phyloP scores from a whole-genome alignment of 2,888 invertebrate genomes.

The Drosophila neotestacea region DNA sequence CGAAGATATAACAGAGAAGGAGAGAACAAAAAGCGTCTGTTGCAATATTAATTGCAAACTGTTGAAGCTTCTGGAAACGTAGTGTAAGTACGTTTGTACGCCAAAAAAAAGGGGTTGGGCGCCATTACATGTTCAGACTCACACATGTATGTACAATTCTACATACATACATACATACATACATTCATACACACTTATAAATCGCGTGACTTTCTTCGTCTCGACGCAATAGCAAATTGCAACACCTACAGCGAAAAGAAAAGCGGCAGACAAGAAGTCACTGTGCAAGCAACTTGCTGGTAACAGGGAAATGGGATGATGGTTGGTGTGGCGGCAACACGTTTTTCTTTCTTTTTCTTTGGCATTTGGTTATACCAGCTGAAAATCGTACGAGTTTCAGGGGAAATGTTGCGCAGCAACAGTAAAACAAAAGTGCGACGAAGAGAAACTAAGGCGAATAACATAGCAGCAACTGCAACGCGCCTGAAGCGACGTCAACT shows the following conservation, averaged over 20 bases:
- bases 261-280: constrained; percentile 48
- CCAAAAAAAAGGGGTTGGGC: too few species aligned
- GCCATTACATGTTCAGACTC: too few species aligned
- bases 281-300: constrained; percentile 22
- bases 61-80: background rate
- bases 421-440: constrained; percentile 49
- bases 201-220: constrained; percentile 70
- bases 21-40: background rate
- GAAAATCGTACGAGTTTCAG: constrained; percentile 83
- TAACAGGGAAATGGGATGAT: constrained; percentile 30
- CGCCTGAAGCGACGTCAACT: constrained; percentile 45
- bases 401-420: constrained; percentile 73
- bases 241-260: constrained; percentile 28
- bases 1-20: background rate
- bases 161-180: too few species aligned
- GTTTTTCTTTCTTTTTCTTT: constrained; percentile 58
- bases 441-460: constrained; percentile 41
- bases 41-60: constrained; percentile 6
- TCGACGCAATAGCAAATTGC: constrained; percentile 18
- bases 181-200: constrained; percentile 28
- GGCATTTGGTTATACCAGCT: constrained; percentile 77
- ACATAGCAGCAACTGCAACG: constrained; percentile 30
- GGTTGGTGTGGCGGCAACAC: constrained; percentile 48
- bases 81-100: too few species aligned
- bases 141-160: too few species aligned